A percentile compares a stretch with the other conserved stretches of the same genome.
Conservation (phyloP, 1,140 invertebrate species). For the Ladona fulva region DNA sequence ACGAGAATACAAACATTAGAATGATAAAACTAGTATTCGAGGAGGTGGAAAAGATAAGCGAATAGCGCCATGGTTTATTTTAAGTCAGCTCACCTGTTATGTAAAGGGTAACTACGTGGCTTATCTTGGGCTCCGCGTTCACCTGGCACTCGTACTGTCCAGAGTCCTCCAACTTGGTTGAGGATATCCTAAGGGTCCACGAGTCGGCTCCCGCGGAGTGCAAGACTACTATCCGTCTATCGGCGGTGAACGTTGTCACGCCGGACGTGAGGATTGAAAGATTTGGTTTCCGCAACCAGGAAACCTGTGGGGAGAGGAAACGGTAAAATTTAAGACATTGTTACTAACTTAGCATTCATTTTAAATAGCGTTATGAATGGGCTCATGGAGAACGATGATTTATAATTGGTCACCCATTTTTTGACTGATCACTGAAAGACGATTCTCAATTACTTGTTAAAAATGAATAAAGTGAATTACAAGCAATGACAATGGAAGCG, state of each 20-base stretch:
- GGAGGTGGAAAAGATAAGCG: no score
- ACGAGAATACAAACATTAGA: background rate
- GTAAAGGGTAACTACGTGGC: constrained; percentile 52
- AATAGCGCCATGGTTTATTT: no score
- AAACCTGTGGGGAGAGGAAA: constrained; percentile 62
- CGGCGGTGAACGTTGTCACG: constrained; percentile 57
- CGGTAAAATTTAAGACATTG: no score
- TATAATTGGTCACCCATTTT: no score
- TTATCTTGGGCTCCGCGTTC: constrained; percentile 70
- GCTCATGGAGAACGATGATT: no score
- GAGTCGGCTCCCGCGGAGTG: constrained; percentile 44
- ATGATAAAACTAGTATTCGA: background rate
- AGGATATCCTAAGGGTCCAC: constrained; percentile 59
- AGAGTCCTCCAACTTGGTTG: constrained; percentile 51
- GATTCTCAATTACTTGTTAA: no score
- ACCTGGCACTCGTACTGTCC: constrained; percentile 72
- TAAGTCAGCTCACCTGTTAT: constrained; percentile 50
- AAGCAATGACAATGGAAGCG: no score
- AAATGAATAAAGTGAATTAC: no score
- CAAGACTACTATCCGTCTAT: constrained; percentile 52
- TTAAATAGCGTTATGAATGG: no score
- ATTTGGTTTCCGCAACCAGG: constrained; percentile 63
- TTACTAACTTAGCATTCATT: no score
- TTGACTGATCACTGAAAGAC: no score
- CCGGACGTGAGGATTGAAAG: constrained; percentile 65